Evolutionary conservation across 1,140 invertebrate species (phyloP), one percentile per base, ranked within the genome.

Genomic region (Calycopis cecrops): DNA sequence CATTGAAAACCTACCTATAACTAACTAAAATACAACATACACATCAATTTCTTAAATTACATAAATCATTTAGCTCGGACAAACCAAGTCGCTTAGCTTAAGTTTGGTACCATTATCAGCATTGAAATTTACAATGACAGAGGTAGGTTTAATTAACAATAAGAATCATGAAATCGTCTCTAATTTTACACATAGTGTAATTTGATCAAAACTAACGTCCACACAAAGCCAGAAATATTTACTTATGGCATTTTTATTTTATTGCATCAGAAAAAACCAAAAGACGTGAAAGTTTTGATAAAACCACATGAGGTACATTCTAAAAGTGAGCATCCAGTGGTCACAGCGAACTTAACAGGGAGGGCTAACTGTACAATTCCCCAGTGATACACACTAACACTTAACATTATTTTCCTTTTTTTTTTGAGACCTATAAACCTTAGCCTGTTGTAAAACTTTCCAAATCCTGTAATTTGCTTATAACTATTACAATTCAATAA

Each of bases 1-100:
- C 81, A 84, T 87, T 75, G 73, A 82, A 81, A 88, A 84, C 87
- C 85, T 88, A 88, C 87, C 85, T 88, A 86, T 74, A 79, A 85
- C 82, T 85, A 87, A 88, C 83, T 88, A 86, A 87, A 88, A 87
- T 87, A 88, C 85, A 87, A 86, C 83, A 88, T 88, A 88, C 85
- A 87, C 79, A 82, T 86, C 82, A 86, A 87, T 83, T 88, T 87
- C 84, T 83, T 88, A 88, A 84, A 79, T 80, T 79, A 80, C 73
- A 74, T 71, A 73, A 79, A 75, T 73, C 75, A 71, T 65, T 63
- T 73, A 73, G 67, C 64, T 70, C 62, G 69, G 69, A 64, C 57
- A 59, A 49, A 55, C 62, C 63, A 70, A 66, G 61, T 55, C 60
- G 78, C 78, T 82, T 84, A 86, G 75, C 71, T 75, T 85, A 83